phyloP scores from a whole-genome alignment of 2,797 vertebrate genomes.

The Pangasius macronema region DNA sequence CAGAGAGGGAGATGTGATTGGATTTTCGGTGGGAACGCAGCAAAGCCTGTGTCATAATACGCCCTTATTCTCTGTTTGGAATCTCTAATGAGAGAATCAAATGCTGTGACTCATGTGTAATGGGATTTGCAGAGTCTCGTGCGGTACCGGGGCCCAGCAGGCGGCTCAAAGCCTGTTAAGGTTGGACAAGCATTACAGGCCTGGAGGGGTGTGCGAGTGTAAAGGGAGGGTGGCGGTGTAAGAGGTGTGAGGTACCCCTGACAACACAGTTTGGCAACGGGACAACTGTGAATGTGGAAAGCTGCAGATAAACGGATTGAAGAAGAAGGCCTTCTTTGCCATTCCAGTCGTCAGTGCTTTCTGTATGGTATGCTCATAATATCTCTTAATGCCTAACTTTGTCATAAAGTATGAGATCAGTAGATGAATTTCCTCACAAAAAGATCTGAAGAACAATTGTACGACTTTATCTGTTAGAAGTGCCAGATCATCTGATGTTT shows the following conservation, averaged over 20 bases:
- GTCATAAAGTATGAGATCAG: not conserved
- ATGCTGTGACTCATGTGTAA: slow-evolving; percentile 84
- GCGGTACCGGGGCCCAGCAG: slow-evolving; percentile 83
- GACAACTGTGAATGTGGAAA: slow-evolving; percentile 38
- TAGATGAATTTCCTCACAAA: not conserved
- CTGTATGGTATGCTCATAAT: not conserved
- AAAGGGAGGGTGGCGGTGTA: slow-evolving; percentile 47
- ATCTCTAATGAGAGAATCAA: slow-evolving; percentile 84
- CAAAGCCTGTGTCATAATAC: slow-evolving; percentile 76
- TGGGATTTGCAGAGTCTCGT: slow-evolving; percentile 86
- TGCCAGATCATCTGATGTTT: not conserved
- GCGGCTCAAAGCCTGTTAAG: slow-evolving; percentile 86
- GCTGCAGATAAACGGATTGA: not conserved
- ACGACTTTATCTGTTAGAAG: not conserved
- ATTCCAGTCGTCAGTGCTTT: not conserved
- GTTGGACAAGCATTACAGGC: slow-evolving; percentile 82
- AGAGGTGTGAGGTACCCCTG: slow-evolving; percentile 73
- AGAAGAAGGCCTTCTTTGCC: not conserved
- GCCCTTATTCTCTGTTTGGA: slow-evolving; percentile 77
- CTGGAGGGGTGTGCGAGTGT: slow-evolving; percentile 43
- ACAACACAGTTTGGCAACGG: slow-evolving; percentile 69
- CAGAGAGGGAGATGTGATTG: slow-evolving; percentile 42
- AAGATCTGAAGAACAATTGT: not conserved
- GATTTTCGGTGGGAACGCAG: slow-evolving; percentile 67
- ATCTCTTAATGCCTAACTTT: not conserved